Evolutionary conservation across 2,113 vertebrate species (phyloP).

Genomic region (Donacobius atricapilla): DNA sequence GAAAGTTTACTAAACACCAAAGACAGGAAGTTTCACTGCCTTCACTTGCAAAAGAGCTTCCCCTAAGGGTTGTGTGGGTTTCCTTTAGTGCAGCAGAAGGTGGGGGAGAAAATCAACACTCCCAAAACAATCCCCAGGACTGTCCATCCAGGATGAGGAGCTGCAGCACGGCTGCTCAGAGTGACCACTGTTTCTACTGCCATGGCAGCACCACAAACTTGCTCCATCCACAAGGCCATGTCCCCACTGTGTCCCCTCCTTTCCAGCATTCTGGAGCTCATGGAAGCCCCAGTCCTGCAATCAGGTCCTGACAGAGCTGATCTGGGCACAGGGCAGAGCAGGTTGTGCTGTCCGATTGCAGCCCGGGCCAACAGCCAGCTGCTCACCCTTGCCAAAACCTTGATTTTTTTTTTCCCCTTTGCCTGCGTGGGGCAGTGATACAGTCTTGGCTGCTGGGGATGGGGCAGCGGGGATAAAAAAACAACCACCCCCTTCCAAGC

Average conservation of each 20-base stretch:
- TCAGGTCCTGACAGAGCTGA: neutral
- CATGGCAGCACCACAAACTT: accelerated
- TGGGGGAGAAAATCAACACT: neutral
- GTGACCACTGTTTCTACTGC: neutral
- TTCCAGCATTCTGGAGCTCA: neutral
- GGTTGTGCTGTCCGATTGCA: neutral
- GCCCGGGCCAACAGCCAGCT: neutral
- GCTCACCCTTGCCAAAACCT: neutral
- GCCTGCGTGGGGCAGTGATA: neutral
- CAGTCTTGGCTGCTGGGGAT: neutral
- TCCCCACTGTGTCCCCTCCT: neutral
- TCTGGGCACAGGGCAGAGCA: neutral
- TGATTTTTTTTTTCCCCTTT: neutral
- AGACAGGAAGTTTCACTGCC: neutral
- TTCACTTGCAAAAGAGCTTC: neutral
- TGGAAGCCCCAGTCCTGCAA: neutral
- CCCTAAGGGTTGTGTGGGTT: neutral
- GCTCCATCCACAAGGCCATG: neutral
- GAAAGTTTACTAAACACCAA: neutral
- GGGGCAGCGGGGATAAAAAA: accelerated
- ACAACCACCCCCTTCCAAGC: neutral
- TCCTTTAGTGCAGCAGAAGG: neutral
- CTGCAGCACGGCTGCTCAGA: neutral
- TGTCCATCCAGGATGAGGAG: neutral
- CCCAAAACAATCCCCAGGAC: neutral